These are phyloP conservation scores for Eulithis testata DNA, from an alignment of 2,888 invertebrate genomes.

Conservation along the genomic window DNA sequence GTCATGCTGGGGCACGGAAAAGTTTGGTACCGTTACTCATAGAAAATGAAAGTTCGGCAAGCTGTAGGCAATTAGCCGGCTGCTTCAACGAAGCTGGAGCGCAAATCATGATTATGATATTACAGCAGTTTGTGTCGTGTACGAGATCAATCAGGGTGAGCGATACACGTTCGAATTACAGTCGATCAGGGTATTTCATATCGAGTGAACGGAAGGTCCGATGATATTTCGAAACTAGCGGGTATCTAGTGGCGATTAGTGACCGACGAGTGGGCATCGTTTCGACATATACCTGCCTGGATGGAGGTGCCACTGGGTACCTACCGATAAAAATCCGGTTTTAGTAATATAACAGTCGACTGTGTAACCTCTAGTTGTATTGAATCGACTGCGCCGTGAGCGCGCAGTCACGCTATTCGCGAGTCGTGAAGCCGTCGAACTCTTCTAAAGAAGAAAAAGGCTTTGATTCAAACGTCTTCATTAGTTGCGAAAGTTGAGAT, in stretches of 20 bases:
- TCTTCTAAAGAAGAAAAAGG: slow-evolving; percentile 24
- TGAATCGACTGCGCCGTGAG: slow-evolving; percentile 48
- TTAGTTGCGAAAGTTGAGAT: slow-evolving; percentile 25
- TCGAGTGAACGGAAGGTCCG: slow-evolving; percentile 77
- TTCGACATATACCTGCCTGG: slow-evolving; percentile 72
- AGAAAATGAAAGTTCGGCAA: slow-evolving; percentile 35
- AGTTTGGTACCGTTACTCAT: slow-evolving; percentile 30
- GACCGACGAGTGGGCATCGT: slow-evolving; percentile 75
- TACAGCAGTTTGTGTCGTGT: slow-evolving; percentile 15
- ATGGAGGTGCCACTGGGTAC: slow-evolving; percentile 61
- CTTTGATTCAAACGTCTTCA: slow-evolving; percentile 28
- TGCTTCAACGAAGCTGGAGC: slow-evolving; percentile 29
- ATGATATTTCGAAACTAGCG: slow-evolving; percentile 69
- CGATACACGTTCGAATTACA: slow-evolving; percentile 62
- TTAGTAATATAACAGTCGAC: slow-evolving; percentile 52
- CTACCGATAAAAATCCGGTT: slow-evolving; percentile 60
- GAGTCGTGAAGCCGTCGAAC: slow-evolving; percentile 33
- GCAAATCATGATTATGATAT: slow-evolving; percentile 15
- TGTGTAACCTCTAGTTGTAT: slow-evolving; percentile 52
- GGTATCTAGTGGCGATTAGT: slow-evolving; percentile 79
- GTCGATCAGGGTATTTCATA: slow-evolving; percentile 68
- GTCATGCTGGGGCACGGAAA: slow-evolving; percentile 25
- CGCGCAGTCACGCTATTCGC: slow-evolving; percentile 43
- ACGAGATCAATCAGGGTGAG: slow-evolving; percentile 47
- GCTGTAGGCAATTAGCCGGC: slow-evolving; percentile 16